phyloP scores from a whole-genome alignment of 2,888 invertebrate genomes.

The Catonia carolina region DNA sequence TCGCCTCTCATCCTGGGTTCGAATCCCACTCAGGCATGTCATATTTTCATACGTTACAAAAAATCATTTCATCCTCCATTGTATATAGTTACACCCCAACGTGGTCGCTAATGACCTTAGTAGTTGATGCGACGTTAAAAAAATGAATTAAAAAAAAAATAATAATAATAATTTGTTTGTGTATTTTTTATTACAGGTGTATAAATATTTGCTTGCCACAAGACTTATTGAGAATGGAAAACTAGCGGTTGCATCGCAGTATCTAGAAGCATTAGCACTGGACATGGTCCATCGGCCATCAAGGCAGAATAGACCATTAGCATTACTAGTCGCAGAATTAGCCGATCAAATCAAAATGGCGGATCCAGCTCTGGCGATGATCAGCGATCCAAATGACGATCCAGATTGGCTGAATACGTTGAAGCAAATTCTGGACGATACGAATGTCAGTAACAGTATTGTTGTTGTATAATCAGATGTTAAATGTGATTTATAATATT shows the following conservation, averaged over 20 bases:
- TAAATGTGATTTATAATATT: slow-evolving; percentile 24
- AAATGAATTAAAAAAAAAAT: no score
- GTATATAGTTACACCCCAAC: no score
- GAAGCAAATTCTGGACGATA: slow-evolving; percentile 21
- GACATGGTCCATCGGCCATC: slow-evolving; percentile 55
- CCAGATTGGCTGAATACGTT: slow-evolving; percentile 43
- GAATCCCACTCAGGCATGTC: no score
- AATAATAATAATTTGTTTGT: no score
- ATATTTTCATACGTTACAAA: no score
- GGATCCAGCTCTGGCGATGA: slow-evolving; percentile 29
- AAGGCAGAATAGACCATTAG: slow-evolving; percentile 43
- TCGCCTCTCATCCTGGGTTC: no score
- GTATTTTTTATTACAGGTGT: no score
- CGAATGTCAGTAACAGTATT: slow-evolving; percentile 13
- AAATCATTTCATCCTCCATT: no score
- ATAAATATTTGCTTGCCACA: slow-evolving; percentile 75
- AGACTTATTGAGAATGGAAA: slow-evolving; percentile 68
- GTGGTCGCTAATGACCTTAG: no score
- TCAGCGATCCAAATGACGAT: slow-evolving; percentile 44
- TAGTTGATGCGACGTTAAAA: no score
- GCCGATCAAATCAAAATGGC: slow-evolving; percentile 41
- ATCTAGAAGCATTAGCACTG: slow-evolving; percentile 71
- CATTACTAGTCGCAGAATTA: slow-evolving; percentile 30
- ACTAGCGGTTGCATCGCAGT: slow-evolving; percentile 61
- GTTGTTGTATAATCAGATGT: neutral